Evolutionary conservation across 2,888 invertebrate species (phyloP).

Genomic region (Amblyteles armatorius): DNA sequence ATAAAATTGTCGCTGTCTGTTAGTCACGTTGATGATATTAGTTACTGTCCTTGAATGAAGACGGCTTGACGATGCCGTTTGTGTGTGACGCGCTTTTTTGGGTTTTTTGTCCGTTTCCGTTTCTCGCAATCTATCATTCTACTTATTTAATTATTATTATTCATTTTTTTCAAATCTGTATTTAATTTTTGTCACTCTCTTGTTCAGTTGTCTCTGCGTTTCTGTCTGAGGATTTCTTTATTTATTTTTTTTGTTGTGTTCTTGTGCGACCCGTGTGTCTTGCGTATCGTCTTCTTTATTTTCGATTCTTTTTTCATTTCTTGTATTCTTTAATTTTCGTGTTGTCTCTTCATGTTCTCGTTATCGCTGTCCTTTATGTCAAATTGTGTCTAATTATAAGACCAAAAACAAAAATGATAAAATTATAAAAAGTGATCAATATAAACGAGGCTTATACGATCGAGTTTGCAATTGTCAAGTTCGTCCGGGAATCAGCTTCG

Average conservation of each 20-base stretch:
- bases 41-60: slow-evolving; percentile 68
- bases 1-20: slow-evolving; percentile 63
- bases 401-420: slow-evolving; percentile 61
- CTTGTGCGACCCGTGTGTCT: slow-evolving; percentile 69
- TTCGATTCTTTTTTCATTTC: slow-evolving; percentile 63
- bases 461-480: slow-evolving; percentile 23
- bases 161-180: slow-evolving; percentile 24
- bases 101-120: slow-evolving; percentile 73
- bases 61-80: slow-evolving; percentile 78
- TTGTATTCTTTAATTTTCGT: slow-evolving; percentile 58
- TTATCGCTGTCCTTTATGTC: slow-evolving; percentile 69
- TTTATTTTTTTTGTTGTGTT: slow-evolving; percentile 61
- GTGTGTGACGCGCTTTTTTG: slow-evolving; percentile 76
- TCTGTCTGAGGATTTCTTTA: slow-evolving; percentile 64
- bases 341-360: slow-evolving; percentile 64
- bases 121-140: slow-evolving; percentile 52
- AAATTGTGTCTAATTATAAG: slow-evolving; percentile 75
- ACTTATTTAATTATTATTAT: slow-evolving; percentile 67
- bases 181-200: slow-evolving; percentile 69
- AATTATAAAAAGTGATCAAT: slow-evolving; percentile 50
- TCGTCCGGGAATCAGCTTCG: slow-evolving; percentile 4
- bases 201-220: slow-evolving; percentile 62
- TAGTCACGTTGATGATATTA: slow-evolving; percentile 64
- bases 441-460: slow-evolving; percentile 43
- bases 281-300: slow-evolving; percentile 58